Percentiles rank a stretch among this genome's conserved stretches.
phyloP scores from a whole-genome alignment of 2,888 invertebrate species.

The Hirtodrosophila cameraria region DNA sequence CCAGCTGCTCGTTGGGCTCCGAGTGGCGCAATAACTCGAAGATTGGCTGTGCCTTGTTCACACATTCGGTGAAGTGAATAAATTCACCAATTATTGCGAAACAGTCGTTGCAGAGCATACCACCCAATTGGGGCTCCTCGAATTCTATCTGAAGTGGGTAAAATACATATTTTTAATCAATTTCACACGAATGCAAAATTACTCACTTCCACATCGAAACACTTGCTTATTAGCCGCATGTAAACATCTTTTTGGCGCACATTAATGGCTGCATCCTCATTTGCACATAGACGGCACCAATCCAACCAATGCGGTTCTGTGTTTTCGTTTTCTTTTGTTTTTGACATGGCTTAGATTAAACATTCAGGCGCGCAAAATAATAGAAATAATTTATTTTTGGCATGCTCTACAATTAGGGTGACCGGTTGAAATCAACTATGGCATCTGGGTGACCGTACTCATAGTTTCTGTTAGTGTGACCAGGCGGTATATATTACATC shows the following conservation, averaged over 20 bases:
- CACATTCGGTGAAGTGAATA: conserved; percentile 37
- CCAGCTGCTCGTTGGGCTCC: conserved; percentile 40
- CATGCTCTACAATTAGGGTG: conserved; percentile 17
- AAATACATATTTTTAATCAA: neutral
- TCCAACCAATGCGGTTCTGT: conserved; percentile 40
- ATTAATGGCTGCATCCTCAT: conserved; percentile 31
- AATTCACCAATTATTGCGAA: conserved; percentile 28
- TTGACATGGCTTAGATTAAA: neutral
- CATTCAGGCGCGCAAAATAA: conserved; percentile 8
- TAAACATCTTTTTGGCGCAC: conserved; percentile 30
- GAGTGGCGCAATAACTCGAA: conserved; percentile 60
- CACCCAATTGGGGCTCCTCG: conserved; percentile 57
- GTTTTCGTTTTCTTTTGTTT: neutral
- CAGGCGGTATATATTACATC: neutral
- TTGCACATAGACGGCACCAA: conserved; percentile 64
- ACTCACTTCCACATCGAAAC: conserved; percentile 60
- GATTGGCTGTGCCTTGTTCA: conserved; percentile 59
- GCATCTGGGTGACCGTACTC: neutral
- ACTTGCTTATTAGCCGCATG: conserved; percentile 56
- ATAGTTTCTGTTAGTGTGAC: conserved; percentile 38
- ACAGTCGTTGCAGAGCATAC: conserved; percentile 54
- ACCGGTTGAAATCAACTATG: conserved; percentile 6
- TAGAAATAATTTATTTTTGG: conserved; percentile 1
- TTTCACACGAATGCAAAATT: neutral
- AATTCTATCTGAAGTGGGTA: conserved; percentile 37